Percentiles rank a stretch among this genome's conserved stretches.
These are phyloP conservation scores for Danio albolineatus DNA, from an alignment of 2,797 vertebrate species.

Conservation along the genomic window DNA sequence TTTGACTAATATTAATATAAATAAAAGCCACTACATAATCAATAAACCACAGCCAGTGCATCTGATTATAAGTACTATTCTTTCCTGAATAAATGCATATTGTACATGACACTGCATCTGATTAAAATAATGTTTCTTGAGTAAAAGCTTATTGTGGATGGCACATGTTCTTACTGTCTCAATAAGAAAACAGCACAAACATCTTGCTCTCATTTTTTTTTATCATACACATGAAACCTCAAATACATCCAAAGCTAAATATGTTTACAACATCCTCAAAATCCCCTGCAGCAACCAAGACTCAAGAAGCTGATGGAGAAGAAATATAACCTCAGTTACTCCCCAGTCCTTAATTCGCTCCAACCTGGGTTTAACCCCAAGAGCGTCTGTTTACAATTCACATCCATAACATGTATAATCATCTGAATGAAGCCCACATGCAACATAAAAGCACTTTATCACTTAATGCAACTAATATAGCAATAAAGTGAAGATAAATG, in stretches of 20 bases:
- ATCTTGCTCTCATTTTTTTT: background rate
- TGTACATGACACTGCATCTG: no score
- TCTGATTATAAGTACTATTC: no score
- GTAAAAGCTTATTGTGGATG: no score
- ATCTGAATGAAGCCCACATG: no score
- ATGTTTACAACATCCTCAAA: background rate
- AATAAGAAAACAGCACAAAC: background rate
- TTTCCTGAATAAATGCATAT: no score
- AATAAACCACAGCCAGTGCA: no score
- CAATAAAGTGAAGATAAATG: background rate
- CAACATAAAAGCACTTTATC: background rate
- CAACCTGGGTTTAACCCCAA: background rate
- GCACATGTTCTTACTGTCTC: no score
- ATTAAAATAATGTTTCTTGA: no score
- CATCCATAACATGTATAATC: background rate
- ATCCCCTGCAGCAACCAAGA: background rate
- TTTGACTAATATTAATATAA: no score
- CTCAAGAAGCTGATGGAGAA: constrained; percentile 3
- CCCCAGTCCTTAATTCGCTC: background rate
- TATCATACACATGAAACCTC: background rate
- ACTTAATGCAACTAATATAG: background rate
- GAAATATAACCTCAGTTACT: constrained; percentile 3
- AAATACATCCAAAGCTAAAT: background rate
- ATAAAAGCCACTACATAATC: no score
- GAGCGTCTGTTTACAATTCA: background rate